phyloP scores from a whole-genome alignment of 2,797 vertebrate species.

The Apodemus agrarius region DNA sequence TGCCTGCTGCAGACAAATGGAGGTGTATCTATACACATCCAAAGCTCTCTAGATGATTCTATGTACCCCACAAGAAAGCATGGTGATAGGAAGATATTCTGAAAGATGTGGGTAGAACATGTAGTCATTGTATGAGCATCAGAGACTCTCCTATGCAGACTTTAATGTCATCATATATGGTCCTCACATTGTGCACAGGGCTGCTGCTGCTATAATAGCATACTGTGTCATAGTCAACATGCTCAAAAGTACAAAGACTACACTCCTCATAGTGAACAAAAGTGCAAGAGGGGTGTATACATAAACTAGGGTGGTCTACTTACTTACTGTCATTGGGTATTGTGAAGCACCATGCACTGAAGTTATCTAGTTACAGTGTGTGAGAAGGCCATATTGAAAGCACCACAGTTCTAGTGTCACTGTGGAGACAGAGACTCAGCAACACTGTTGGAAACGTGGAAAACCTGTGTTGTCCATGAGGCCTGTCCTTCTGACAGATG shows the following conservation, averaged over 20 bases:
- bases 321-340: no score
- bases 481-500: not conserved
- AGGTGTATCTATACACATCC: not conserved
- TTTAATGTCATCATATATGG: not conserved
- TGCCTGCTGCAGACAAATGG: not conserved
- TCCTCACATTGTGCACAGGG: fast-evolving
- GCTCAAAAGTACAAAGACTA: not conserved
- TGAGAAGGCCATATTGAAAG: not conserved
- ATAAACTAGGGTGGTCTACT: not conserved
- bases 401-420: not conserved
- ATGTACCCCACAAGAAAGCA: not conserved
- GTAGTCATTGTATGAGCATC: not conserved
- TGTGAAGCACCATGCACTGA: not conserved
- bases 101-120: not conserved
- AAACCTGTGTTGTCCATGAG: not conserved
- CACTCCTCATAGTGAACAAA: not conserved
- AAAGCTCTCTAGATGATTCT: not conserved
- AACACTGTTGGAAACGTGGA: not conserved
- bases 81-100: not conserved
- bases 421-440: not conserved
- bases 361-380: no score
- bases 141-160: not conserved
- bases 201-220: not conserved
- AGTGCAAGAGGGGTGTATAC: not conserved
- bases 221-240: no score